A percentile compares a stretch with the other conserved stretches of the same genome.
These are phyloP conservation scores for Zhuqinia jingwanae DNA, from an alignment of 2,888 invertebrate species.

Conservation along the genomic window DNA sequence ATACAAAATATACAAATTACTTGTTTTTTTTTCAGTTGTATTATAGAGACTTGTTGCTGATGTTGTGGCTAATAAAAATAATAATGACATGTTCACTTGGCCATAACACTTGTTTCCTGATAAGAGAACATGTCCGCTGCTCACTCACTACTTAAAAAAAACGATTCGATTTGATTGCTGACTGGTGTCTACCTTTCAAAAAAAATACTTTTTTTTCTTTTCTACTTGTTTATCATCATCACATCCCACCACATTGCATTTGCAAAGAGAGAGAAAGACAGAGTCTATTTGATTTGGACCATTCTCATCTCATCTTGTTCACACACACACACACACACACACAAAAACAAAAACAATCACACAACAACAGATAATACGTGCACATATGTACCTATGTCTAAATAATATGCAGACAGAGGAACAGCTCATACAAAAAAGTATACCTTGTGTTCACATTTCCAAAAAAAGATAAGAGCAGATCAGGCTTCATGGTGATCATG, in stretches of 20 bases:
- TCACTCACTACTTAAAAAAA: too few relatives aligned
- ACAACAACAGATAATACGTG: slow-evolving; percentile 6
- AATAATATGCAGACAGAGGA: too few relatives aligned
- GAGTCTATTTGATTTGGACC: too few relatives aligned
- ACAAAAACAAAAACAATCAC: slow-evolving; percentile 42
- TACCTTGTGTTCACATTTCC: too few relatives aligned
- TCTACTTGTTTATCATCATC: slow-evolving; percentile 19
- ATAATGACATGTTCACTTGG: slow-evolving; percentile 72
- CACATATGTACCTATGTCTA: too few relatives aligned
- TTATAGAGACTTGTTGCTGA: slow-evolving; percentile 52
- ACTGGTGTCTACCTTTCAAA: slow-evolving; percentile 38
- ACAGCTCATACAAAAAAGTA: too few relatives aligned
- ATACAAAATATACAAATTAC: slow-evolving; percentile 57
- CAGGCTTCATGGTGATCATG: too few relatives aligned
- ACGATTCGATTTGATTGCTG: slow-evolving; percentile 24
- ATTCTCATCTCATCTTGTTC: not conserved
- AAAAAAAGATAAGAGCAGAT: too few relatives aligned
- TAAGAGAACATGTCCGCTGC: slow-evolving; percentile 70
- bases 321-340: too few relatives aligned
- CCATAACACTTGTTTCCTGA: slow-evolving; percentile 71
- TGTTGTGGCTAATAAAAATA: slow-evolving; percentile 68
- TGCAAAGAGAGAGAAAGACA: too few relatives aligned
- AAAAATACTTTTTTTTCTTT: not conserved
- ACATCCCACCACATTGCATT: slow-evolving; percentile 35
- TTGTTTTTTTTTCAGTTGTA: too few relatives aligned